A percentile compares a stretch with the other conserved stretches of the same genome.
Evolutionary conservation across 2,888 invertebrate genomes (phyloP).

Genomic region (Pterostichus niger): DNA sequence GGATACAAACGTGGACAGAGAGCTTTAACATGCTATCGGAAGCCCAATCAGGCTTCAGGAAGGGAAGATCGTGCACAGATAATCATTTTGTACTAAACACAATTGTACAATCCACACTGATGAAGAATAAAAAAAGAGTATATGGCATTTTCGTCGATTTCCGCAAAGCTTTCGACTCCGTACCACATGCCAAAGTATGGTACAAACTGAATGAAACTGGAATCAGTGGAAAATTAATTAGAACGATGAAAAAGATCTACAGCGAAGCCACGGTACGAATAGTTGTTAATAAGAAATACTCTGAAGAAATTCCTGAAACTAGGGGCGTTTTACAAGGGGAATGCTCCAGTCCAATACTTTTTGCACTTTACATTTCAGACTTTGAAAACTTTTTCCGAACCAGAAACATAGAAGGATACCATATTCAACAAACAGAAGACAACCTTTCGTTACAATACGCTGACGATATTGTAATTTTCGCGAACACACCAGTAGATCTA

Average conservation of each 20-base stretch:
- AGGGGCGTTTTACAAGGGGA: constrained; percentile 68
- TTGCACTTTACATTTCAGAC: constrained; percentile 7
- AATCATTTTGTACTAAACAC: constrained; percentile 69
- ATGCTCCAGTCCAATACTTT: too few species aligned
- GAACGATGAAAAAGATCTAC: constrained; percentile 64
- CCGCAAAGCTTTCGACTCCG: constrained; percentile 68
- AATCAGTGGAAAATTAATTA: constrained; percentile 68
- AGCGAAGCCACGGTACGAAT: constrained; percentile 58
- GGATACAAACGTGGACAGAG: constrained; percentile 69
- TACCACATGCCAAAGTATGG: constrained; percentile 68
- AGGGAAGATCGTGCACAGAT: constrained; percentile 68
- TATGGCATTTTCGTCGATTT: constrained; percentile 70
- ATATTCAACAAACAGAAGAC: constrained; percentile 51
- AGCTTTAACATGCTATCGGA: constrained; percentile 68
- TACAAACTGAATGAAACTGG: constrained; percentile 61
- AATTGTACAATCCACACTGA: constrained; percentile 59
- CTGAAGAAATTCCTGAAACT: constrained; percentile 66
- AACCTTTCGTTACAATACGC: constrained; percentile 57
- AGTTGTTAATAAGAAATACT: constrained; percentile 65
- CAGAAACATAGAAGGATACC: constrained; percentile 34
- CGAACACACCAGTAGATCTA: constrained; percentile 34
- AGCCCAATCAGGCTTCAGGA: constrained; percentile 70
- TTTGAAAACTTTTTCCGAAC: constrained; percentile 63
- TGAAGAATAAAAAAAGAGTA: constrained; percentile 65
- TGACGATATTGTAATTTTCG: constrained; percentile 48